Percentiles rank a stretch among this genome's conserved stretches.
Evolutionary conservation across 2,797 vertebrate species (phyloP).

Genomic region (Molossus molossus): DNA sequence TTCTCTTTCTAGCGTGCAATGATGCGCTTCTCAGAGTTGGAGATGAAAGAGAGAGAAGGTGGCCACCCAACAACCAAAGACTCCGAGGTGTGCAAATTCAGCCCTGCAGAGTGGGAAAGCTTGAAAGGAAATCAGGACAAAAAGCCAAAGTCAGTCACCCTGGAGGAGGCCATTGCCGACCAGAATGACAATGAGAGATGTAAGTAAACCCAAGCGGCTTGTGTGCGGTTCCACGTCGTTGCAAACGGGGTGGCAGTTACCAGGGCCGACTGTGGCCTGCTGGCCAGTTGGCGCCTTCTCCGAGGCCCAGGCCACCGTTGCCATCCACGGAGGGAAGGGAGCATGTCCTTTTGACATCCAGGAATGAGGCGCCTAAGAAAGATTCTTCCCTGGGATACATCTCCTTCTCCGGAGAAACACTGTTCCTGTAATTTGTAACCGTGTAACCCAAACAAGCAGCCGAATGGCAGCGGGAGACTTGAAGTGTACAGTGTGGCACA

Average conservation of each 20-base stretch:
- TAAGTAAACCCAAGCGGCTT: slow-evolving; percentile 87
- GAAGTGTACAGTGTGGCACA: background rate
- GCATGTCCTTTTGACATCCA: background rate
- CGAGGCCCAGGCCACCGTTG: background rate
- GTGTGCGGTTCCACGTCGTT: background rate
- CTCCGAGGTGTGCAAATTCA: slow-evolving; percentile 93
- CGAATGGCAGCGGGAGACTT: background rate
- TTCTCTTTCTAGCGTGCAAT: slow-evolving; percentile 98
- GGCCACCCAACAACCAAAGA: slow-evolving; percentile 93
- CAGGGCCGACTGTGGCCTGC: background rate
- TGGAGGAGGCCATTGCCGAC: slow-evolving; percentile 90
- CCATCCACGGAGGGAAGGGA: background rate
- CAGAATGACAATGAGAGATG: slow-evolving; percentile 91
- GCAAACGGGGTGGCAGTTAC: background rate
- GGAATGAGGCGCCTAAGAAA: background rate
- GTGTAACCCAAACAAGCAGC: background rate
- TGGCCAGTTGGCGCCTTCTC: background rate
- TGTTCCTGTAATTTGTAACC: background rate
- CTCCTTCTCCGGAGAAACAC: background rate
- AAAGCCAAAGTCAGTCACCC: slow-evolving; percentile 91
- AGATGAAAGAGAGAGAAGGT: slow-evolving; percentile 99
- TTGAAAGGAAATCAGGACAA: slow-evolving; percentile 91
- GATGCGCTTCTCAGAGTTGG: slow-evolving; percentile 99
- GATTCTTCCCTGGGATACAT: background rate
- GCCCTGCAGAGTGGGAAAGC: slow-evolving; percentile 92